Evolutionary conservation across 2,113 vertebrate species (phyloP).

Genomic region (Dasyurus viverrinus): DNA sequence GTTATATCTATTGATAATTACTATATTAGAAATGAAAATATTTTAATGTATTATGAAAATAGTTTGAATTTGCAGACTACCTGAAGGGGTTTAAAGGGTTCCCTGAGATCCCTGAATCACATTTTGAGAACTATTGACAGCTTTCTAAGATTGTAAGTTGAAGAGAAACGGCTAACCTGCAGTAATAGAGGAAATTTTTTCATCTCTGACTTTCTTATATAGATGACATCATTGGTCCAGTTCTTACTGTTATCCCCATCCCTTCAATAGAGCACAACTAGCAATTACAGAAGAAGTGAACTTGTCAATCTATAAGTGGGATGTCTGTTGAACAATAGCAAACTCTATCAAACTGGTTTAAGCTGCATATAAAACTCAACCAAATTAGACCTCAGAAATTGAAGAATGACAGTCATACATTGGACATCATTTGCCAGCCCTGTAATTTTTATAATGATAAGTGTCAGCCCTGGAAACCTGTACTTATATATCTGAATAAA

Average conservation of each 20-base stretch:
- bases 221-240: background rate
- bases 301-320: background rate
- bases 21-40: background rate
- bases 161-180: background rate
- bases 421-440: conserved; percentile 43
- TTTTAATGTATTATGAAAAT: background rate
- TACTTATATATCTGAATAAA: conserved; percentile 49
- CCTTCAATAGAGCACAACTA: background rate
- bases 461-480: conserved; percentile 39
- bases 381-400: conserved; percentile 23
- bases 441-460: conserved; percentile 63
- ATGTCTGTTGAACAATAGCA: background rate
- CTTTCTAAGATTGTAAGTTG: background rate
- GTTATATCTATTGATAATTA: background rate
- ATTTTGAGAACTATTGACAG: background rate
- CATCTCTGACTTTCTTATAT: background rate
- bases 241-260: background rate
- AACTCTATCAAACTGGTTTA: conserved; percentile 8
- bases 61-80: background rate
- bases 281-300: conserved; percentile 38
- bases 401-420: conserved; percentile 30
- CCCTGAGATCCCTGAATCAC: background rate
- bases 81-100: background rate
- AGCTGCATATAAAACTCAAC: conserved; percentile 21
- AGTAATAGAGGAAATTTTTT: background rate